Conservation (phyloP, 1,140 invertebrate genomes). For the Zaprionus inermis region DNA sequence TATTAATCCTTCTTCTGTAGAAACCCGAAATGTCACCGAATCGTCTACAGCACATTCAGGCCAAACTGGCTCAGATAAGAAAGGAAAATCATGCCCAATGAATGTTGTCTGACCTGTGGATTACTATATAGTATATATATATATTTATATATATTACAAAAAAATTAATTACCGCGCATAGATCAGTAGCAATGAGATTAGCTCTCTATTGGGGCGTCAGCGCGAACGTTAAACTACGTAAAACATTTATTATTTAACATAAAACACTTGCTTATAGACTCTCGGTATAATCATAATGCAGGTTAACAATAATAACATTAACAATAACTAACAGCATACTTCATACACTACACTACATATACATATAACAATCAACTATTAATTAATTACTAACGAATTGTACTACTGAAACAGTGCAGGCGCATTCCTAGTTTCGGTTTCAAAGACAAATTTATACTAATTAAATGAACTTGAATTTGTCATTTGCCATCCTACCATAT, state of each 20-base stretch:
- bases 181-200: constrained; percentile 30
- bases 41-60: constrained; percentile 79
- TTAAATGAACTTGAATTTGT: no score
- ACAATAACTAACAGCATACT: constrained; percentile 73
- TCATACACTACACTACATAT: constrained; percentile 28
- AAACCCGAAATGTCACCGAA: constrained; percentile 81
- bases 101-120: constrained; percentile 10
- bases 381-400: constrained; percentile 59
- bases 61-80: constrained; percentile 80
- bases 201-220: constrained; percentile 14
- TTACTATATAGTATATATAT: constrained; percentile 39
- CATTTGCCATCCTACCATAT: background rate
- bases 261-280: constrained; percentile 60
- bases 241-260: constrained; percentile 71
- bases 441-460: background rate
- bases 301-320: constrained; percentile 74
- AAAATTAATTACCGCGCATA: constrained; percentile 25
- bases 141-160: constrained; percentile 39
- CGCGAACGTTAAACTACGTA: constrained; percentile 12
- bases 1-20: constrained; percentile 40
- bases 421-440: constrained; percentile 2
- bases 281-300: constrained; percentile 62
- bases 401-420: constrained; percentile 48
- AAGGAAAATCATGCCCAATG: constrained; percentile 78
- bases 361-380: constrained; percentile 31